Evolutionary conservation across 2,888 invertebrate species (phyloP).

Genomic region (Apotomis betuletana): DNA sequence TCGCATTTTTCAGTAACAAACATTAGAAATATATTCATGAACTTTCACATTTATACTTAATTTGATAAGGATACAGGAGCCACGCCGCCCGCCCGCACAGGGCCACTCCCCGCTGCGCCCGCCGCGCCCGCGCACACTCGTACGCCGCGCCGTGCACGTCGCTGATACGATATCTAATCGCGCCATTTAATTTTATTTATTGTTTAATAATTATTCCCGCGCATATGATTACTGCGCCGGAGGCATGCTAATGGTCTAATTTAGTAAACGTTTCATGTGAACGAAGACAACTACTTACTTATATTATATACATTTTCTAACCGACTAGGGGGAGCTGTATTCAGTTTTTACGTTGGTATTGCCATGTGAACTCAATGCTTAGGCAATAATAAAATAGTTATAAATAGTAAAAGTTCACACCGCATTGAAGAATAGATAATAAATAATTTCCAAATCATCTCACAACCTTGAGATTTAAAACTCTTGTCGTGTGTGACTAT

Average conservation of each 20-base stretch:
- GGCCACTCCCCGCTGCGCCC: background rate
- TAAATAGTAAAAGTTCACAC: too few species aligned
- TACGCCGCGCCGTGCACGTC: background rate
- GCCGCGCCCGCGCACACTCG: too few species aligned
- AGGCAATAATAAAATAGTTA: too few species aligned
- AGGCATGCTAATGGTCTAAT: conserved; percentile 11
- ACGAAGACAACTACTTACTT: background rate
- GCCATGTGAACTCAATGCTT: too few species aligned
- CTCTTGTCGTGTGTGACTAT: too few species aligned
- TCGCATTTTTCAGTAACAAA: too few species aligned
- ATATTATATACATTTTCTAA: background rate
- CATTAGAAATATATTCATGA: too few species aligned
- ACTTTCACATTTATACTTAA: too few species aligned
- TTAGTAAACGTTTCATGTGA: conserved; percentile 17
- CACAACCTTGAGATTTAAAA: too few species aligned
- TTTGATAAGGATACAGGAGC: background rate
- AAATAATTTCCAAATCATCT: too few species aligned
- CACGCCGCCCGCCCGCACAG: background rate
- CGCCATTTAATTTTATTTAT: conserved; percentile 29
- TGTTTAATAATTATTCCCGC: conserved; percentile 29
- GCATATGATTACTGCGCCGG: conserved; percentile 17
- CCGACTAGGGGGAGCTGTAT: background rate
- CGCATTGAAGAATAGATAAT: too few species aligned
- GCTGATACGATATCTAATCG: conserved; percentile 24
- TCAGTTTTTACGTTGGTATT: background rate